Conservation (phyloP, 1,140 invertebrate genomes). For the Coboldia fuscipes region DNA sequence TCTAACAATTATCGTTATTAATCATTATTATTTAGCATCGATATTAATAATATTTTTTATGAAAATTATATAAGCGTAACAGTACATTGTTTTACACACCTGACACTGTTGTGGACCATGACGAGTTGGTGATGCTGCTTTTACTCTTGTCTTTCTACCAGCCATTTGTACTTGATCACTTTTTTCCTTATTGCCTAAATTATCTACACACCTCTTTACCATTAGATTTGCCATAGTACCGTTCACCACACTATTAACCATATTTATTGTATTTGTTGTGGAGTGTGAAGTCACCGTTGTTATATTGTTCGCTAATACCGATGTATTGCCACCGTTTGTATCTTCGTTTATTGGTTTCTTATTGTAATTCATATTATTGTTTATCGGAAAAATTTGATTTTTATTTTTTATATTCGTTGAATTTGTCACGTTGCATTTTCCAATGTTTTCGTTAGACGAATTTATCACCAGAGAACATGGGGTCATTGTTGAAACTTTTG, state of each 20-base stretch:
- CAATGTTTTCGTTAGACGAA: not conserved
- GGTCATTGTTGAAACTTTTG: slow-evolving; percentile 1
- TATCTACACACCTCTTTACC: slow-evolving; percentile 4
- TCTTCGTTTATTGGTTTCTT: too few species aligned
- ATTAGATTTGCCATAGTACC: slow-evolving; percentile 1
- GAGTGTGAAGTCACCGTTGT: slow-evolving; percentile 2
- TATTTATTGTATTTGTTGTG: not conserved
- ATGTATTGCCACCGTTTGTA: not conserved
- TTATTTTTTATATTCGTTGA: not conserved
- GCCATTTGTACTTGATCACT: slow-evolving; percentile 7
- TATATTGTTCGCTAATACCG: slow-evolving; percentile 9
- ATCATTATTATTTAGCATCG: not conserved
- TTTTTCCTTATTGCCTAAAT: slow-evolving; percentile 7
- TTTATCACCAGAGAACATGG: not conserved
- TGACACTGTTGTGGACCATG: slow-evolving; percentile 61
- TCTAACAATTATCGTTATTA: not conserved
- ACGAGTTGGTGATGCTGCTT: slow-evolving; percentile 52
- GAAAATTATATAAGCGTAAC: not conserved
- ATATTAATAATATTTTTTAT: not conserved
- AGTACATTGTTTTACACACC: slow-evolving; percentile 23
- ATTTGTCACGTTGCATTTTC: not conserved
- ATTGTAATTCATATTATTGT: too few species aligned
- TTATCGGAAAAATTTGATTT: not conserved
- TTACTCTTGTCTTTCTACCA: slow-evolving; percentile 45
- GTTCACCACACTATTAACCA: not conserved